phyloP scores from a whole-genome alignment of 2,797 vertebrate species.

The Hydrophis major region DNA sequence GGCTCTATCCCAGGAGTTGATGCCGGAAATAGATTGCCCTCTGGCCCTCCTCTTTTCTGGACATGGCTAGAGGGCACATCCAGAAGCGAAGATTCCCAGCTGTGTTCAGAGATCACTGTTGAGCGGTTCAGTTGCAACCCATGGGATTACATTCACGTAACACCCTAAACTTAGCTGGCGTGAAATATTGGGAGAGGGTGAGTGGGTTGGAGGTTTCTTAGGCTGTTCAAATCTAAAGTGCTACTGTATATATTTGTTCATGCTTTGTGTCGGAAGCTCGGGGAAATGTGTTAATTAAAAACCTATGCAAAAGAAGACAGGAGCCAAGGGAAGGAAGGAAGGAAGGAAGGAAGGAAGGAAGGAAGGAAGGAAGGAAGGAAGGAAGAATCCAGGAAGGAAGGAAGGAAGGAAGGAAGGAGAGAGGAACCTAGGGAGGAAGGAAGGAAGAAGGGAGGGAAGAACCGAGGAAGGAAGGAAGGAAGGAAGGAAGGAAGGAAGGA shows the following conservation, averaged over 20 bases:
- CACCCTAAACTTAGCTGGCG: background rate
- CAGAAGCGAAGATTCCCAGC: background rate
- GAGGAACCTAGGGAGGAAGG: no score
- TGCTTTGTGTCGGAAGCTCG: background rate
- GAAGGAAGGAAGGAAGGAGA: fast-evolving
- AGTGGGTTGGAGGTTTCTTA: background rate
- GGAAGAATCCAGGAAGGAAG: no score
- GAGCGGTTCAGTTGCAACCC: background rate
- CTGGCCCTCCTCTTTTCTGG: background rate
- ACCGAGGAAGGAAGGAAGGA: no score
- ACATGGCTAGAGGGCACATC: background rate
- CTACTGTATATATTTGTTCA: background rate
- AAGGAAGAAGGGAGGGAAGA: no score
- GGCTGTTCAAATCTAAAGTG: background rate
- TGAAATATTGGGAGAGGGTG: background rate
- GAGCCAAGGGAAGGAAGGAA: no score
- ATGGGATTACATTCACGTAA: background rate
- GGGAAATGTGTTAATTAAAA: background rate
- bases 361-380: no score
- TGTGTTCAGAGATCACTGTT: fast-evolving
- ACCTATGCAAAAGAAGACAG: background rate
- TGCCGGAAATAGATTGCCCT: background rate
- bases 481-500: no score
- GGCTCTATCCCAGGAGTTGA: background rate
- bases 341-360: no score